A percentile compares a stretch with the other conserved stretches of the same genome.
These are phyloP conservation scores for Galerucella calmariensis DNA, from an alignment of 2,888 invertebrate genomes.

Conservation along the genomic window DNA sequence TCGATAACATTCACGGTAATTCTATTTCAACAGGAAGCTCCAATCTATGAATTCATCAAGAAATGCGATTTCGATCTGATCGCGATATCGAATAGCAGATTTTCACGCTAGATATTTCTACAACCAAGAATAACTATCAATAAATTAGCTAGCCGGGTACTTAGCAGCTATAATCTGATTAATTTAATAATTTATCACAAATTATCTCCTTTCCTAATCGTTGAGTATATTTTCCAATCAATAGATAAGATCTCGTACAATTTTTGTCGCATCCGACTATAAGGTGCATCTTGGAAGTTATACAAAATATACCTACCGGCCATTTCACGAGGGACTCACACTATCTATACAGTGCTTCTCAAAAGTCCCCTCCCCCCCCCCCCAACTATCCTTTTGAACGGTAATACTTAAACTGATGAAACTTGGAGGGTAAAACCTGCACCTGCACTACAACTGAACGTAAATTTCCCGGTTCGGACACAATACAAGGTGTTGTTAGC, in stretches of 20 bases:
- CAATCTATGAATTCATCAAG: slow-evolving; percentile 5
- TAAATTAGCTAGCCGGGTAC: slow-evolving; percentile 12
- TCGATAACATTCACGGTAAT: background rate
- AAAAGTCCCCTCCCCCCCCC: too few species aligned
- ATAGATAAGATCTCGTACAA: slow-evolving; percentile 10
- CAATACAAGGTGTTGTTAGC: too few species aligned
- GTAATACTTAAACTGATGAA: too few species aligned
- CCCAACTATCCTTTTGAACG: too few species aligned
- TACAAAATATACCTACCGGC: background rate
- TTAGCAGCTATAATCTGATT: slow-evolving; percentile 13
- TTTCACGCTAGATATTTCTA: slow-evolving; percentile 13
- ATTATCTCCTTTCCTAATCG: slow-evolving; percentile 10
- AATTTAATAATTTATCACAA: slow-evolving; percentile 18
- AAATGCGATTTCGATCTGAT: slow-evolving; percentile 3
- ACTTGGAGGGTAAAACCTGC: too few species aligned
- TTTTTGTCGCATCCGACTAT: slow-evolving; percentile 12
- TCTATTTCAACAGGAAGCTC: background rate
- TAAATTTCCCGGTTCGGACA: too few species aligned
- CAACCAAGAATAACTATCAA: slow-evolving; percentile 10
- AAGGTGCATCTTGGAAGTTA: background rate
- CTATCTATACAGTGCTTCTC: too few species aligned
- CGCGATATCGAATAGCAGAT: background rate
- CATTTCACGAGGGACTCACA: too few species aligned
- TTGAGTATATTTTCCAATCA: slow-evolving; percentile 15
- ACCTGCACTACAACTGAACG: too few species aligned